Percentiles rank a stretch among this genome's conserved stretches.
These are phyloP conservation scores for Linnaemya vulpina DNA, from an alignment of 2,888 invertebrate species.

Conservation along the genomic window DNA sequence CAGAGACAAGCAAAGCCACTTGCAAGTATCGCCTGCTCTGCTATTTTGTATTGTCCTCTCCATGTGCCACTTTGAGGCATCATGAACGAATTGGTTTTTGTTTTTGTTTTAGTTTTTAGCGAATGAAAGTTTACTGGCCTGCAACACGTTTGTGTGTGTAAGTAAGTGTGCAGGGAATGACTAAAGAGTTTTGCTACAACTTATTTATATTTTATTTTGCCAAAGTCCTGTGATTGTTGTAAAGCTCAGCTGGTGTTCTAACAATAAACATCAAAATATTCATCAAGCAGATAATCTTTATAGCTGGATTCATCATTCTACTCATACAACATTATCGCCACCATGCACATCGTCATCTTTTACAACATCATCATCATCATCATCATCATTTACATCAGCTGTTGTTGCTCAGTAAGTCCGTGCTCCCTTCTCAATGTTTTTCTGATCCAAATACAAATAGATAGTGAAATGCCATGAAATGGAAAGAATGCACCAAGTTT, in stretches of 20 bases:
- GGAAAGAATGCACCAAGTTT: neutral
- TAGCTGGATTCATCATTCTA: conserved; percentile 47
- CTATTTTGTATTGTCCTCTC: neutral
- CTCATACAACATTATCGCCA: conserved; percentile 14
- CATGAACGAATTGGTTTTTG: neutral
- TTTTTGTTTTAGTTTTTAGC: conserved; percentile 10
- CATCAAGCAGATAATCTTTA: conserved; percentile 66
- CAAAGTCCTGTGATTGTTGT: conserved; percentile 17
- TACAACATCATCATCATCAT: conserved; percentile 41
- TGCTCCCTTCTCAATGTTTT: neutral
- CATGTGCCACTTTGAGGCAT: neutral
- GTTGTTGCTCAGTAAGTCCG: conserved; percentile 8
- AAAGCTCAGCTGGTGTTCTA: conserved; percentile 65
- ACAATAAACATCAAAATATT: conserved; percentile 67
- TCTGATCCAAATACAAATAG: conserved; percentile 4
- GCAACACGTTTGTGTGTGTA: neutral
- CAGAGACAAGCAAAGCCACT: too few species aligned
- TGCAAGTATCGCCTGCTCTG: neutral
- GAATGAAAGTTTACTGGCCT: conserved; percentile 7
- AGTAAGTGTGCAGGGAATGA: neutral
- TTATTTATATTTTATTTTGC: neutral
- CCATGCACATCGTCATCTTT: conserved; percentile 29
- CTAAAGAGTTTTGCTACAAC: conserved; percentile 5
- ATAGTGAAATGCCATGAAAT: conserved; percentile 7
- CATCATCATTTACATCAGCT: conserved; percentile 50